Evolutionary conservation across 1,140 invertebrate species (phyloP).

Genomic region (Drosophila willistoni): DNA sequence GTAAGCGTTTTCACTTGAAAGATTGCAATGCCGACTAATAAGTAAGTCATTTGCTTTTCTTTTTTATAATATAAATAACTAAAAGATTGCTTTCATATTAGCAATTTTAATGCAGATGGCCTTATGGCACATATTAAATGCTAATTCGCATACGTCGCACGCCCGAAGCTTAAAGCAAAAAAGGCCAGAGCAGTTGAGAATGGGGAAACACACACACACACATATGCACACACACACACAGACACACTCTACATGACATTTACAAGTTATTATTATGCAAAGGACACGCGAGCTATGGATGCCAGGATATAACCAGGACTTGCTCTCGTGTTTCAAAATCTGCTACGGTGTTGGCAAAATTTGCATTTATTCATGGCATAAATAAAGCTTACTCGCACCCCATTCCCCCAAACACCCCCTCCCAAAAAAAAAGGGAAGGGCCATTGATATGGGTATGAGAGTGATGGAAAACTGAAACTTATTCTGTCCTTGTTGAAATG

Average conservation of each 20-base stretch:
- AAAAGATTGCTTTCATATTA: conserved; percentile 50
- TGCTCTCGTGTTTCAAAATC: conserved; percentile 71
- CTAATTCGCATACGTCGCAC: conserved; percentile 63
- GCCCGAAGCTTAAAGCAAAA: conserved; percentile 33
- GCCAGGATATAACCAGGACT: conserved; percentile 37
- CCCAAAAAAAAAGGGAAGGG: conserved; percentile 45
- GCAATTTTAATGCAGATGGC: conserved; percentile 68
- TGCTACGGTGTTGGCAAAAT: conserved; percentile 70
- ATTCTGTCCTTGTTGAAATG: conserved; percentile 27
- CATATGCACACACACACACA: not conserved
- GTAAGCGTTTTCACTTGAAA: conserved; percentile 19
- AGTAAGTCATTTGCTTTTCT: not conserved
- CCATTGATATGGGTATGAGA: conserved; percentile 9
- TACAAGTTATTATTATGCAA: conserved; percentile 80
- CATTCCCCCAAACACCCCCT: no score
- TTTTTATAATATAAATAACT: conserved; percentile 35
- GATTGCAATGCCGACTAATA: conserved; percentile 11
- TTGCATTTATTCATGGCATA: conserved; percentile 80
- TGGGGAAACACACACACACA: conserved; percentile 16
- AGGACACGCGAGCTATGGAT: conserved; percentile 62
- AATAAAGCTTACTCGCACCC: conserved; percentile 55
- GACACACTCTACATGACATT: conserved; percentile 69
- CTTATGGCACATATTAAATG: conserved; percentile 74
- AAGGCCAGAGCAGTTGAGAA: conserved; percentile 7
- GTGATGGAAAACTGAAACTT: conserved; percentile 13